Evolutionary conservation across 2,113 vertebrate genomes (phyloP).

Genomic region (Vulpes vulpes): DNA sequence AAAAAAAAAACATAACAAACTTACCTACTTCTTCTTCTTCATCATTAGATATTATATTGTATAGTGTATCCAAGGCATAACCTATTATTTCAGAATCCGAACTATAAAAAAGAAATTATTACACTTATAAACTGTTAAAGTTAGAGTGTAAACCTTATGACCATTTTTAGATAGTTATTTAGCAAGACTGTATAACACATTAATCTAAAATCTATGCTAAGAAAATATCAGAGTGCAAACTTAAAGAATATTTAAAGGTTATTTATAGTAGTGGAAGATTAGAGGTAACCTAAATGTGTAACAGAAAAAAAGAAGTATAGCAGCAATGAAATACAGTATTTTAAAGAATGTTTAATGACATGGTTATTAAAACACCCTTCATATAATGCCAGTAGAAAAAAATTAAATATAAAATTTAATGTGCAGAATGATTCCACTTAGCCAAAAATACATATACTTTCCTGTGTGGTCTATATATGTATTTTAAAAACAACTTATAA

Average conservation of each 20-base stretch:
- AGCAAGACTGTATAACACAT: slow-evolving; percentile 15
- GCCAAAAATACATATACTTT: not conserved
- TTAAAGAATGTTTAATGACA: slow-evolving; percentile 42
- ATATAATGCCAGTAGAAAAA: not conserved
- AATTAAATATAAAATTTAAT: not conserved
- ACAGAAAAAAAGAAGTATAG: slow-evolving; percentile 27
- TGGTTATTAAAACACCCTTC: not conserved
- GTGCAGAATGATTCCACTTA: not conserved
- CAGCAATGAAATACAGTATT: not conserved
- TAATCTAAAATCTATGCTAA: slow-evolving; percentile 23
- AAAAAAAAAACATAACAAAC: slow-evolving; percentile 56
- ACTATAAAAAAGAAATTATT: slow-evolving; percentile 87
- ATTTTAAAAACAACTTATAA: slow-evolving; percentile 15
- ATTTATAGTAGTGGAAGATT: slow-evolving; percentile 15
- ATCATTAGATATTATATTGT: slow-evolving; percentile 98
- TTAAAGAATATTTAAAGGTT: not conserved
- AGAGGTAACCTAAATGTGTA: slow-evolving; percentile 15
- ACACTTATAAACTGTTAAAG: slow-evolving; percentile 55
- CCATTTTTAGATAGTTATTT: slow-evolving; percentile 51
- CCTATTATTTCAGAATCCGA: slow-evolving; percentile 99
- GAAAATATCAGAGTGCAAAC: slow-evolving; percentile 18
- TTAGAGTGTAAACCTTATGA: slow-evolving; percentile 1
- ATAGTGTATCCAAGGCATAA: slow-evolving; percentile 98
- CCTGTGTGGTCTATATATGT: not conserved
- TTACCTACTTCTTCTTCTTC: slow-evolving; percentile 98